phyloP scores from a whole-genome alignment of 2,888 invertebrate species.

The Caenorhabditis becei region DNA sequence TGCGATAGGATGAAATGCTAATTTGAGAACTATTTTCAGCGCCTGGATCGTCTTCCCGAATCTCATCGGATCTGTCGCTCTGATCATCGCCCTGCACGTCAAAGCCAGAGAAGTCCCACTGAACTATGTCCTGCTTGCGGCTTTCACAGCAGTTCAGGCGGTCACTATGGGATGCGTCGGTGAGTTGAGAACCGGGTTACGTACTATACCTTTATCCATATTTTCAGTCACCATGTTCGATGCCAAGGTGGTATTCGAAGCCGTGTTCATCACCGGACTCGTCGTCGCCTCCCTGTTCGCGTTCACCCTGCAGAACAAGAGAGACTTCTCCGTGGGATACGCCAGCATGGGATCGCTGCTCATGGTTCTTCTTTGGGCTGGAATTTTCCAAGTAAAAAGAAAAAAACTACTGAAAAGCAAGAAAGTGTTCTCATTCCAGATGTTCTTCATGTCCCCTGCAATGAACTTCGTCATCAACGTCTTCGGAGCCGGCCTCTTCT shows the following conservation, averaged over 20 bases:
- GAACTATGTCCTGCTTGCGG: slow-evolving; percentile 88
- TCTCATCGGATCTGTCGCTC: slow-evolving; percentile 85
- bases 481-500: slow-evolving; percentile 87
- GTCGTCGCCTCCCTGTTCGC: slow-evolving; percentile 86
- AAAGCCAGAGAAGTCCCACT: slow-evolving; percentile 89
- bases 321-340: slow-evolving; percentile 89
- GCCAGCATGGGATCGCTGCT: slow-evolving; percentile 82
- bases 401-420: neutral
- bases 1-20: neutral
- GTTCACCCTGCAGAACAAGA: slow-evolving; percentile 91
- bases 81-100: slow-evolving; percentile 87
- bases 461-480: slow-evolving; percentile 88
- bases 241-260: slow-evolving; percentile 88
- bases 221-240: slow-evolving; percentile 88
- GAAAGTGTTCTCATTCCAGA: slow-evolving; percentile 83
- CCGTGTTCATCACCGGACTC: slow-evolving; percentile 86
- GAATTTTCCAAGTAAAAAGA: slow-evolving; percentile 85
- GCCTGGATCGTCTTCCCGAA: slow-evolving; percentile 83
- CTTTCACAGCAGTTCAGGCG: slow-evolving; percentile 89
- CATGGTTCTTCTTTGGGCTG: slow-evolving; percentile 86
- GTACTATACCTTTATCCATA: no score
- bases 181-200: slow-evolving; percentile 76
- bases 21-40: slow-evolving; percentile 78
- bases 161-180: slow-evolving; percentile 88
- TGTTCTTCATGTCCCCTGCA: slow-evolving; percentile 87